Base-by-base conservation (phyloP, 2,797 vertebrate species). In the Schizothorax lantsangensis region DNA sequence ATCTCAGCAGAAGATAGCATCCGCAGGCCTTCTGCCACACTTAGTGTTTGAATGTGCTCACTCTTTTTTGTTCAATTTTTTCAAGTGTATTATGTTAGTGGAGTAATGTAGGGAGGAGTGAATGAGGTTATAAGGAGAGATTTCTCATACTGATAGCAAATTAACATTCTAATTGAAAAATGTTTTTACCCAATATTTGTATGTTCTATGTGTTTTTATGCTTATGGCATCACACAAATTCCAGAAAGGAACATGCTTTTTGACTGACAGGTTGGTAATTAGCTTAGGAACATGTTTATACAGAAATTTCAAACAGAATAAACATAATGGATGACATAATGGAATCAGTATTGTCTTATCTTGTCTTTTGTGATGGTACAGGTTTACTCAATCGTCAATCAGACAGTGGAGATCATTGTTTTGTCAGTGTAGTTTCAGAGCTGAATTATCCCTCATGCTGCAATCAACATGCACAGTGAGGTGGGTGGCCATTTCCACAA, bases 351-450 rank as follows among this genome's bases (percentile, higher is more conserved):
- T 66, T 19, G 75, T 85, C 80, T 82, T 64, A 33, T 38, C 83
- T 21, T 23, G 21, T 88, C 81, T 36, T 40, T 40, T 40, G 64
- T 68, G 66, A 62, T 79, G 49, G 64, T 26, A 45, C 72, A 69
- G 68, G 66, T 87, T 86, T 86, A 52, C 75, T 49, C 15, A 3
- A 30, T 57, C 4, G 43, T 19, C 66, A 73, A 47, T 68, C 84
- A 88, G 87, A 88, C 91, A 93, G 91, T 93, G 87, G 90, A 84
- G 87, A 66, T 77, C 87, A 88, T 93, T 94, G 86, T 86, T 89
- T 86, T 84, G 83, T 52, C 2, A 88, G 83, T 92, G 74, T 62
- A 66, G 40, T 40, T 83, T 66, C 62, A 54, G 26, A 30, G 26
- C 43, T 64, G 71, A 43, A 59, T 73, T 82, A 52, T 85, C 85